These are phyloP conservation scores for Microcebus lehilahytsara DNA, from an alignment of 2,113 vertebrate species.

Conservation along the genomic window DNA sequence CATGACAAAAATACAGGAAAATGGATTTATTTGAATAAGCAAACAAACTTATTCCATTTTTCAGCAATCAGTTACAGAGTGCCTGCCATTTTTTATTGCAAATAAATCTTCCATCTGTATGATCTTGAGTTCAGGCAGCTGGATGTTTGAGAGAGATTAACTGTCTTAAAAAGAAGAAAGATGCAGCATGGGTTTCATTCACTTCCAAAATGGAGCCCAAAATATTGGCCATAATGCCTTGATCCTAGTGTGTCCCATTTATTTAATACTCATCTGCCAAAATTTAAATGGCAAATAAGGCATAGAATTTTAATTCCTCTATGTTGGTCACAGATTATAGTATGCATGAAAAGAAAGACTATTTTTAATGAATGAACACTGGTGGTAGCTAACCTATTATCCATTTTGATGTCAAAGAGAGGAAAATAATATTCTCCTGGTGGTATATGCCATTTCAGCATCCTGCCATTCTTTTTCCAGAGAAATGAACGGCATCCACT, in stretches of 20 bases:
- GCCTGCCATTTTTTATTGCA: not conserved
- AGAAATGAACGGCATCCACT: not conserved
- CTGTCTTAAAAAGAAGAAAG: not conserved
- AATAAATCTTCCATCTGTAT: not conserved
- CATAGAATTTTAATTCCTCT: not conserved
- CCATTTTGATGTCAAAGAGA: not conserved
- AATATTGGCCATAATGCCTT: not conserved
- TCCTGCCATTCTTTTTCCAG: not conserved
- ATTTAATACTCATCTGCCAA: not conserved
- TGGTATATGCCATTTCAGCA: not conserved
- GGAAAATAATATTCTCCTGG: not conserved
- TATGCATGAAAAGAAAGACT: not conserved
- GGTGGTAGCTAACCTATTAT: not conserved
- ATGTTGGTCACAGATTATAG: not conserved
- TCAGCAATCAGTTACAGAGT: not conserved
- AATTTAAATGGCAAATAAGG: not conserved
- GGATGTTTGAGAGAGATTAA: not conserved
- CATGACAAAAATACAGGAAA: not conserved
- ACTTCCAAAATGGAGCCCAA: slow-evolving; percentile 3
- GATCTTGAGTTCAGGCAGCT: not conserved
- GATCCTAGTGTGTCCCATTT: not conserved
- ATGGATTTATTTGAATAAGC: slow-evolving; percentile 1
- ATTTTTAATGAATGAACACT: not conserved
- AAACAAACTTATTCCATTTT: not conserved
- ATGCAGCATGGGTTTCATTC: not conserved